A percentile compares a stretch with the other conserved stretches of the same genome.
Evolutionary conservation across 2,113 vertebrate genomes (phyloP).

Genomic region (Lepus europaeus): DNA sequence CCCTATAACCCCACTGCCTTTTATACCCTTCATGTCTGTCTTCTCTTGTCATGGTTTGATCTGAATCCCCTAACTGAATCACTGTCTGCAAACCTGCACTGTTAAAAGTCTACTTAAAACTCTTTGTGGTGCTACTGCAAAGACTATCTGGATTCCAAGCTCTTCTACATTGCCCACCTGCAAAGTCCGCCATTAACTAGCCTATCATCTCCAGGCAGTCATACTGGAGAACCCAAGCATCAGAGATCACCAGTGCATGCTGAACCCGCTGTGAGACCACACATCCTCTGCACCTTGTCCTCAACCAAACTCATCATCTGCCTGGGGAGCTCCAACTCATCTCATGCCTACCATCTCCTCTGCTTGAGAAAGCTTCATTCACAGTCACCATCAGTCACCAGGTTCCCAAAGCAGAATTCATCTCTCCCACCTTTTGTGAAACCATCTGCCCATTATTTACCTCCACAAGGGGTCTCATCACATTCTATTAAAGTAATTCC

Average conservation of each 20-base stretch:
- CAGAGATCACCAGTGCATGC: rapidly evolving
- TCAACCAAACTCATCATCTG: too few relatives aligned
- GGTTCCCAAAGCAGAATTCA: not conserved
- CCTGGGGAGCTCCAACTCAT: not conserved
- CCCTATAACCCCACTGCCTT: not conserved
- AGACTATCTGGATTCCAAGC: not conserved
- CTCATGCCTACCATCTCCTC: not conserved
- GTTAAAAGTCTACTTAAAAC: not conserved
- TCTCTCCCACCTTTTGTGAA: not conserved
- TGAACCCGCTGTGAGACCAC: not conserved
- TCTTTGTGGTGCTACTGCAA: not conserved
- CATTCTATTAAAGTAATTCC: not conserved
- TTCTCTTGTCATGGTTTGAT: not conserved
- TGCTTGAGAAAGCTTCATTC: constrained; percentile 5
- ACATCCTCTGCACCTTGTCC: rapidly evolving
- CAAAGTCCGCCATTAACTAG: not conserved
- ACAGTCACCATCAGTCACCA: not conserved
- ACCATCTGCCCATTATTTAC: not conserved
- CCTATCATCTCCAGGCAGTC: not conserved
- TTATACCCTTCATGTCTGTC: not conserved
- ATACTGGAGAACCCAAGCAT: not conserved
- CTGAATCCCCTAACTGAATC: not conserved
- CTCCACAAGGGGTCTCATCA: not conserved
- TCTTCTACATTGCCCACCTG: not conserved
- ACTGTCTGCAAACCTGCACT: not conserved